Percentiles rank a stretch among this genome's conserved stretches.
Evolutionary conservation across 2,888 invertebrate species (phyloP).

Genomic region (Halocaridina rubra): DNA sequence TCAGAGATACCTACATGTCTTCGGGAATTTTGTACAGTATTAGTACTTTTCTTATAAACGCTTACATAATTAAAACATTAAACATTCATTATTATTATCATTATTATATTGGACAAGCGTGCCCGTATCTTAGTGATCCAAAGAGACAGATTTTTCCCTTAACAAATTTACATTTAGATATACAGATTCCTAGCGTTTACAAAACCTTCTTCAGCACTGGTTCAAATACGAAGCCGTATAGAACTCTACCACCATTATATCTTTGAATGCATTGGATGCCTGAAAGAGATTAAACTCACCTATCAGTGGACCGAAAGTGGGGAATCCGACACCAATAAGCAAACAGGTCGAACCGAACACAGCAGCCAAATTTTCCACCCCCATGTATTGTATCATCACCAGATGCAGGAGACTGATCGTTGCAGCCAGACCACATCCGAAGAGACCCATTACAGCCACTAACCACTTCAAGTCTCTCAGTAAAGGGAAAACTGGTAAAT

Average conservation of each 20-base stretch:
- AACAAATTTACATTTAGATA: too few relatives aligned
- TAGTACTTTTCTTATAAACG: too few relatives aligned
- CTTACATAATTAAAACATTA: too few relatives aligned
- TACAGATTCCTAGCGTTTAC: not conserved
- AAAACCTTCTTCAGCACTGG: not conserved
- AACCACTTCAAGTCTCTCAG: not conserved
- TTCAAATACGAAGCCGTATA: not conserved
- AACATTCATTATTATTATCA: too few relatives aligned
- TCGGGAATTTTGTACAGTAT: too few relatives aligned
- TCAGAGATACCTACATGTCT: too few relatives aligned
- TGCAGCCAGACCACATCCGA: constrained; percentile 14
- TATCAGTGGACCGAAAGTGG: constrained; percentile 10
- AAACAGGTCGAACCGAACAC: constrained; percentile 2
- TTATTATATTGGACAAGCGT: too few relatives aligned
- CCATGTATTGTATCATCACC: constrained; percentile 18
- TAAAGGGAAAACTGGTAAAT: not conserved
- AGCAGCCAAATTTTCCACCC: not conserved
- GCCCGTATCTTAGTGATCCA: too few relatives aligned
- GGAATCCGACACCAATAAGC: not conserved
- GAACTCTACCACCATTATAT: not conserved
- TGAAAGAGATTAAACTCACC: too few relatives aligned
- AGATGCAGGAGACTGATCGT: not conserved
- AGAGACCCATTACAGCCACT: not conserved
- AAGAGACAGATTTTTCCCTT: too few relatives aligned
- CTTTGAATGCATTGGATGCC: not conserved